These are phyloP conservation scores for Cyrtodaria siliqua DNA, from an alignment of 2,888 invertebrate genomes.

Conservation along the genomic window DNA sequence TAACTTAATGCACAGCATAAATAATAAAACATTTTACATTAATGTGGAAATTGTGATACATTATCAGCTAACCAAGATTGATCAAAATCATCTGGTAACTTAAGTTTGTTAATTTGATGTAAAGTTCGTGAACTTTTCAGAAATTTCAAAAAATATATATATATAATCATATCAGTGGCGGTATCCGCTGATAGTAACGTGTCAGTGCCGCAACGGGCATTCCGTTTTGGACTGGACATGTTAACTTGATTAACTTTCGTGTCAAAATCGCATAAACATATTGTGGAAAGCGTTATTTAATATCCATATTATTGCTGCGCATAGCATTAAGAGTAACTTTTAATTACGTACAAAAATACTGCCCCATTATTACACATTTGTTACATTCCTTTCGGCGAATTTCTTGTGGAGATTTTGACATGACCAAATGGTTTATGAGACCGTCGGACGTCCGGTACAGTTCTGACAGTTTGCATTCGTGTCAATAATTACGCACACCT, in stretches of 20 bases:
- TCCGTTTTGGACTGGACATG: neutral
- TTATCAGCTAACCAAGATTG: neutral
- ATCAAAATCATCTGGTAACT: slow-evolving; percentile 6
- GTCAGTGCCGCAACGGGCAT: neutral
- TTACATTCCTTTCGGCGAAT: neutral
- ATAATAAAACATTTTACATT: slow-evolving; percentile 45
- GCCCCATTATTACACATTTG: neutral
- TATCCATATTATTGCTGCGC: neutral
- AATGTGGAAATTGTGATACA: slow-evolving; percentile 12
- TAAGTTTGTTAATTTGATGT: no score
- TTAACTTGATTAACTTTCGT: neutral
- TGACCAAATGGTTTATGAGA: slow-evolving; percentile 38
- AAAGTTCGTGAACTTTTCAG: neutral
- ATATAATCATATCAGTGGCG: no score
- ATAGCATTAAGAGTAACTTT: neutral
- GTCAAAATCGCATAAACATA: no score
- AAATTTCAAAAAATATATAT: neutral
- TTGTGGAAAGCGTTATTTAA: neutral
- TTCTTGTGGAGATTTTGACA: neutral
- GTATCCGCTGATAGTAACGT: neutral
- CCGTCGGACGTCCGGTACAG: slow-evolving; percentile 38
- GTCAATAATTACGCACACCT: slow-evolving; percentile 52
- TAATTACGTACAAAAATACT: neutral
- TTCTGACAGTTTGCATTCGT: slow-evolving; percentile 40
- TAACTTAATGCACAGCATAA: slow-evolving; percentile 38